Base-by-base conservation (phyloP, 2,113 vertebrate species). In the Hippocampus guttulatus region DNA sequence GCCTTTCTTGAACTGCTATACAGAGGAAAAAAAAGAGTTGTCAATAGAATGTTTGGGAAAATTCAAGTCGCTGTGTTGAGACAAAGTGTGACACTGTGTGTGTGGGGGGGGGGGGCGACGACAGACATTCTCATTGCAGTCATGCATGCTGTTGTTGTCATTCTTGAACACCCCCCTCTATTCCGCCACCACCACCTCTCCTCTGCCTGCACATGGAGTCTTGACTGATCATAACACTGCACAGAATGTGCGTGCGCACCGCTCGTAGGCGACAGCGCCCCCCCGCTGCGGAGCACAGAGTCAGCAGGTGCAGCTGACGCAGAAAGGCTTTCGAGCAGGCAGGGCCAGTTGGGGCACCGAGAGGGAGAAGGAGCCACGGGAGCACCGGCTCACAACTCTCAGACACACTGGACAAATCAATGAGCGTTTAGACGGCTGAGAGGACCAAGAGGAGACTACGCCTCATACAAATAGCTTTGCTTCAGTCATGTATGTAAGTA, bases 241-340 rank as follows among this genome's bases (percentile, higher is more conserved):
- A 57, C 63, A 6, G 25, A 11, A 64, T 27, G 41, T 38, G 63
- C 73, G 15, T 71, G 72, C 65, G 66, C 75, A 75, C 81, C 78
- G 76, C 82, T 77, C 83, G 69, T 76, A 69, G 74, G 80, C 86
- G 73, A 89, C 85, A 77, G 84, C 68, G 86, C 82, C 89, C 73
- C 82, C 89, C 87, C 23, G 84, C 85, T 83, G 87, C 1, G 83
- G 80, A 76, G 74, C 74, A 68, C 71, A 40, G 85, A 88, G 86
- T 87, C 83, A 87, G 86, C 90, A 91, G 88, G 90, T 91, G 90
- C 90, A 90, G 86, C 86, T 89, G 88, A 89, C 81, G 86, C 87
- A 89, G 78, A 86, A 74, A 30, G 82, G 80, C 78, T 81, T 85
- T 83, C 76, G 79, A 83, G 78, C 82, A 75, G 84, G 70, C 78